A percentile compares a stretch with the other conserved stretches of the same genome.
Conservation (phyloP, 2,888 invertebrate genomes). For the Drosophila borealis region DNA sequence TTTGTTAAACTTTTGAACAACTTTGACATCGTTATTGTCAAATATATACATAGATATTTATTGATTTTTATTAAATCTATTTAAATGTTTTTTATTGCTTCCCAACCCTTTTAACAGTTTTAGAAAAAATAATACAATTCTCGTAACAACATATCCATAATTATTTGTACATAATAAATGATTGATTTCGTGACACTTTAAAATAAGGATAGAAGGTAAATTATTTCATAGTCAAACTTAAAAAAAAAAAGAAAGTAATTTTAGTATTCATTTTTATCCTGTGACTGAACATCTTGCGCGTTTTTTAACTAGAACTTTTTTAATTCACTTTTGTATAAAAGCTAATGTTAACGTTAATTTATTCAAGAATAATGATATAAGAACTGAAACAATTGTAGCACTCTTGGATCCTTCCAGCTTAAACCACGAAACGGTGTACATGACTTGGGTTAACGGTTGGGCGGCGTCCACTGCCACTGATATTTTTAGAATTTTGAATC, state of each 20-base stretch:
- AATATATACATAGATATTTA: slow-evolving; percentile 13
- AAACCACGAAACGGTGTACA: slow-evolving; percentile 83
- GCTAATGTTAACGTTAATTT: slow-evolving; percentile 28
- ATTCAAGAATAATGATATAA: slow-evolving; percentile 40
- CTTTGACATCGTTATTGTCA: background rate
- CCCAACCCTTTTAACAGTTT: slow-evolving; percentile 57
- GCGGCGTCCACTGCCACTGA: slow-evolving; percentile 48
- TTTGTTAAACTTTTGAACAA: too few species aligned
- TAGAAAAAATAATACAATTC: slow-evolving; percentile 50
- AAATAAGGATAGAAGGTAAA: slow-evolving; percentile 20
- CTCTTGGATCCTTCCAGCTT: slow-evolving; percentile 36
- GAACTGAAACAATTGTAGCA: slow-evolving; percentile 19
- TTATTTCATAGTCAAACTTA: slow-evolving; percentile 34
- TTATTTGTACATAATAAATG: slow-evolving; percentile 50
- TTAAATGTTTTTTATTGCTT: slow-evolving; percentile 54
- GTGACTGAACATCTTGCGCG: slow-evolving; percentile 23
- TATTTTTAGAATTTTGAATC: slow-evolving; percentile 42
- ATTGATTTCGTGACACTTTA: slow-evolving; percentile 40
- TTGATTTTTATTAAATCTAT: slow-evolving; percentile 33
- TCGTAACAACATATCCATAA: slow-evolving; percentile 53
- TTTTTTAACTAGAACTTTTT: slow-evolving; percentile 52
- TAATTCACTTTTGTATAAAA: slow-evolving; percentile 24
- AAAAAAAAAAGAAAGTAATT: slow-evolving; percentile 17
- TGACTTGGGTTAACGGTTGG: slow-evolving; percentile 83
- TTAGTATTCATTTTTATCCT: slow-evolving; percentile 21